phyloP scores from a whole-genome alignment of 1,140 invertebrate species.

The Phocides pigmalion region DNA sequence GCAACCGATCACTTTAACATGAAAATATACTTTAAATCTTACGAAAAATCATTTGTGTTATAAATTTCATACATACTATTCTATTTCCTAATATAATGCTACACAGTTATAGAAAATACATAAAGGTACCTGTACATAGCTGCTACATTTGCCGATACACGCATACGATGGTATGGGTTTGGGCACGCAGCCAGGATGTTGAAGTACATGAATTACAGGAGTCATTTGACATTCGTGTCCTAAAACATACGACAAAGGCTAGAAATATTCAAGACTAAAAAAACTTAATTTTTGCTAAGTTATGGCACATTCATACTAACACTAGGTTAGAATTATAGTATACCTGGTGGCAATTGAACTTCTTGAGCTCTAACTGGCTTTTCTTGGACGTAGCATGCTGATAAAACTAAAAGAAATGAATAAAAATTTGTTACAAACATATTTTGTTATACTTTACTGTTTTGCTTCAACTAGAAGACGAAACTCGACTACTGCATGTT shows the following conservation, averaged over 20 bases:
- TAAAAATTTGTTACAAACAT: slow-evolving; percentile 38
- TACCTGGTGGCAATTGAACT: slow-evolving; percentile 66
- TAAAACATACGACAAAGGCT: too few relatives aligned
- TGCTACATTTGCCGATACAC: slow-evolving; percentile 94
- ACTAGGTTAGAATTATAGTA: too few relatives aligned
- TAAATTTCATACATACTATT: too few relatives aligned
- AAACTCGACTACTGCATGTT: slow-evolving; percentile 34
- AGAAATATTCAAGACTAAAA: too few relatives aligned
- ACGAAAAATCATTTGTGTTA: too few relatives aligned
- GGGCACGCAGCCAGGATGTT: slow-evolving; percentile 95
- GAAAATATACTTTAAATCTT: too few relatives aligned
- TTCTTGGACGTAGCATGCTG: slow-evolving; percentile 49
- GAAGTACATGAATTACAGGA: slow-evolving; percentile 95
- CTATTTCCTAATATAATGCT: too few relatives aligned
- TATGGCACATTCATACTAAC: too few relatives aligned
- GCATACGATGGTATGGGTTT: slow-evolving; percentile 97
- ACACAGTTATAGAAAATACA: too few relatives aligned
- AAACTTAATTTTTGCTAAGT: background rate
- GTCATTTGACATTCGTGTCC: slow-evolving; percentile 95
- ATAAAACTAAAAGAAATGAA: slow-evolving; percentile 41
- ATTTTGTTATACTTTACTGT: slow-evolving; percentile 13
- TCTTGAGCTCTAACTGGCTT: slow-evolving; percentile 59
- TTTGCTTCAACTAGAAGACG: slow-evolving; percentile 23
- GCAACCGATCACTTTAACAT: too few relatives aligned
- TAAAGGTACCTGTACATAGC: slow-evolving; percentile 95